Base-by-base conservation (phyloP, 35 echinoderm and acorn worm genomes). In the Eucidaris tribuloides region DNA sequence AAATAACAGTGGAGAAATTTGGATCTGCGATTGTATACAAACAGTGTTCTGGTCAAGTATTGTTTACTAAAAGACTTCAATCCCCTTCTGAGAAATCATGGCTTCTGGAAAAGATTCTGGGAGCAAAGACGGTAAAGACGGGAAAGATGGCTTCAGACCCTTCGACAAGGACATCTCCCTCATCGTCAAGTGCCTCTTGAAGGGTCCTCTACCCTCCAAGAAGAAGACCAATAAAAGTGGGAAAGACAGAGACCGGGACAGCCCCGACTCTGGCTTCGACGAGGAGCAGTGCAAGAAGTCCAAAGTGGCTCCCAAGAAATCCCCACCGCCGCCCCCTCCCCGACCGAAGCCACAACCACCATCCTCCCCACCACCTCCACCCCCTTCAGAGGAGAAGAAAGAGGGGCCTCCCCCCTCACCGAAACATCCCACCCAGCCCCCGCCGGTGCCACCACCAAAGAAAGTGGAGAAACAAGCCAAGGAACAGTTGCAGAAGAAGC, bases 121-220 rank as follows among this genome's bases (percentile, higher is more conserved):
- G 2, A 70, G 55, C 20, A 85, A 85, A 49, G 35, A 62, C 5
- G 58, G 74, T 14, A 46, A 65, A 11, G 42, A 65, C 2, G 65
- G 65, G 45, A 70, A 65, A 44, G 77, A 80, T 0, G 32, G 3
- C 20, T 80, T 80, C 77, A 40, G 23, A 0, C 59, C 56, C 0
- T 88, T 88, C 81, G 85, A 88, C 20, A 88, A 88, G 62, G 85
- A 88, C 76, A 79, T 88, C 19, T 88, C 85, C 7, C 42, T 88
- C 15, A 80, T 88, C 43, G 85, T 88, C 55, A 88, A 88, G 85
- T 88, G 77, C 45, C 68, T 74, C 35, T 44, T 74, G n/a, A 74
- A 74, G 37, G 68, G 68, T n/a, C 68, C 68, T 0, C 68, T 74
- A 24, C 68, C 68, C 24, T 74, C 68, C 36, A 74, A 74, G 68